phyloP scores from a whole-genome alignment of 2,797 vertebrate species.

The Gallinago solitaria region DNA sequence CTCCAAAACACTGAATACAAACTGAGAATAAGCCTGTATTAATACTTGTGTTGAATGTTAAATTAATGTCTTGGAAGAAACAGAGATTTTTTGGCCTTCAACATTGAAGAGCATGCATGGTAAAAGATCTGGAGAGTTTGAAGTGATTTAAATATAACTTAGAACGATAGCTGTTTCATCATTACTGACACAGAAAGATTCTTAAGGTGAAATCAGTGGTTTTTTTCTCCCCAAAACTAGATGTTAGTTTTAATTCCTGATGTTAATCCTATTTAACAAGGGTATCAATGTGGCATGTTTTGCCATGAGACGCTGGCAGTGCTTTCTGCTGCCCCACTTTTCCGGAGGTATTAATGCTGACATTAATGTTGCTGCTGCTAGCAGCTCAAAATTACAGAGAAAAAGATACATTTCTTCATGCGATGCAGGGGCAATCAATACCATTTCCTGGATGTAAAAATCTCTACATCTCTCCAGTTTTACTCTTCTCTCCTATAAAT shows the following conservation, averaged over 20 bases:
- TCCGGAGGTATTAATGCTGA: constrained; percentile 14
- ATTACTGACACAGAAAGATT: background rate
- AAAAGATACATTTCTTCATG: background rate
- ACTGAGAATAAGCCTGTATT: background rate
- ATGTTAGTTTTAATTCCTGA: constrained; percentile 63
- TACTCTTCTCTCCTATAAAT: background rate
- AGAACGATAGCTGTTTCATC: background rate
- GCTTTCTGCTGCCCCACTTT: constrained; percentile 50
- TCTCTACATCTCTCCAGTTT: background rate
- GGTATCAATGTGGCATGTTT: constrained; percentile 2
- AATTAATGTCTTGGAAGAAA: background rate
- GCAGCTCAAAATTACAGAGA: background rate
- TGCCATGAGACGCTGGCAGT: constrained; percentile 38
- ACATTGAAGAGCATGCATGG: background rate
- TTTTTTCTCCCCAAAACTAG: background rate
- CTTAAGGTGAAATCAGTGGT: constrained; percentile 1
- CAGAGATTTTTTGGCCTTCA: background rate
- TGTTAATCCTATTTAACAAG: constrained; percentile 51
- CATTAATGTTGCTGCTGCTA: background rate
- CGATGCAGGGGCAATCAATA: background rate
- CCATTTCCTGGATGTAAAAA: background rate
- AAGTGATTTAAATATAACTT: constrained; percentile 15
- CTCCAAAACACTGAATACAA: background rate
- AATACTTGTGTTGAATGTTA: background rate
- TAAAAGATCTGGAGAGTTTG: background rate